Conservation (phyloP, 2,888 invertebrate genomes). For the Ectemnius continuus region DNA sequence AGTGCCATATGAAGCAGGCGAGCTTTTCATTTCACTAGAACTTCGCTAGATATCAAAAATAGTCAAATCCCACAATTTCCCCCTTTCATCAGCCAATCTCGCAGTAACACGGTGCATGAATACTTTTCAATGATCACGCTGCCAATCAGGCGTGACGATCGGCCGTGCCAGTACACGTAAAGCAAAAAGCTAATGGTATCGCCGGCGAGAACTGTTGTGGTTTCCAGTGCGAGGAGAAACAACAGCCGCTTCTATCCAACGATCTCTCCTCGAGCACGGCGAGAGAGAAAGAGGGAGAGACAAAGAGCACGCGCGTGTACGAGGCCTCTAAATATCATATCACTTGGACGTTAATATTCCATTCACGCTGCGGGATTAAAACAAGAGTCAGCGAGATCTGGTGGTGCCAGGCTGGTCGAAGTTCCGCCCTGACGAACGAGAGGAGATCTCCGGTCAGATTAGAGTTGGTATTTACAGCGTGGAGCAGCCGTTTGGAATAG, state of each 20-base stretch:
- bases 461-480: constrained; percentile 2
- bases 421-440: neutral
- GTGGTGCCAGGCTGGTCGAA: neutral
- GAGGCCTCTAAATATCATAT: neutral
- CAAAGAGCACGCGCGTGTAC: too few species aligned
- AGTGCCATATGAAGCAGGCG: constrained; percentile 1
- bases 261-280: neutral
- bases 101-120: neutral
- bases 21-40: too few species aligned
- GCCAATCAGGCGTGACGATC: constrained; percentile 25
- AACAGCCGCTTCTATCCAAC: neutral
- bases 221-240: constrained; percentile 30
- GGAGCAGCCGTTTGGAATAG: constrained; percentile 2
- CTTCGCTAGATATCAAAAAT: too few species aligned
- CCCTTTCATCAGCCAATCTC: neutral
- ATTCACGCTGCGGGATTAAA: constrained; percentile 1
- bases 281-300: neutral
- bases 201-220: constrained; percentile 25
- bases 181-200: constrained; percentile 38
- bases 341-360: neutral
- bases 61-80: neutral
- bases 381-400: constrained; percentile 1
- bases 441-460: constrained; percentile 6
- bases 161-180: constrained; percentile 26
- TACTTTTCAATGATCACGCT: constrained; percentile 9